Percentiles rank a stretch among this genome's conserved stretches.
Conservation (phyloP, 2,797 vertebrate genomes). For the Carapus acus region DNA sequence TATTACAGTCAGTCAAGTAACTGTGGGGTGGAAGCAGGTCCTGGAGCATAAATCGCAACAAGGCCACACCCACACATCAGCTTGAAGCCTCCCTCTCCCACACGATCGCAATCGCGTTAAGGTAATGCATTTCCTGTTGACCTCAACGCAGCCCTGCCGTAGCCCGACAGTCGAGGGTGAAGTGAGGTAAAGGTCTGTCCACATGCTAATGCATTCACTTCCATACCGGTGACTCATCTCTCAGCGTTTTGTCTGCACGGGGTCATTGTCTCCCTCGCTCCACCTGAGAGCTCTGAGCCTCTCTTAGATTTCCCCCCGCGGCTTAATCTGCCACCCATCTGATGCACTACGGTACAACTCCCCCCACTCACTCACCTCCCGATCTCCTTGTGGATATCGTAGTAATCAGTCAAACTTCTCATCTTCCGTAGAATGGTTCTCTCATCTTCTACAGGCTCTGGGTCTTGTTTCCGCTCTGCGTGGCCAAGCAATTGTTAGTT, state of each 20-base stretch:
- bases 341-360: background rate
- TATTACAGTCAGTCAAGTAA: background rate
- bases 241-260: slow-evolving; percentile 20
- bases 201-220: slow-evolving; percentile 28
- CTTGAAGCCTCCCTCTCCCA: too few species aligned
- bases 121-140: background rate
- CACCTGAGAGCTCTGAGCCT: too few species aligned
- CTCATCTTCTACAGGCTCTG: slow-evolving; percentile 78
- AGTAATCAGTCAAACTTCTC: slow-evolving; percentile 84
- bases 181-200: slow-evolving; percentile 29
- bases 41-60: too few species aligned
- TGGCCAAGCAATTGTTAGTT: slow-evolving; percentile 15
- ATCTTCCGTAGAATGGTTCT: slow-evolving; percentile 75
- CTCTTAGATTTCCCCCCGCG: too few species aligned
- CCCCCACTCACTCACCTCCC: slow-evolving; percentile 74
- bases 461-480: slow-evolving; percentile 63
- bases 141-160: background rate
- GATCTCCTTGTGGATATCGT: slow-evolving; percentile 88
- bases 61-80: too few species aligned
- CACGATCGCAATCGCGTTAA: background rate
- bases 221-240: slow-evolving; percentile 50
- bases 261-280: too few species aligned
- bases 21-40: too few species aligned
- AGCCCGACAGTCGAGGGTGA: slow-evolving; percentile 11
- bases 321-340: too few species aligned